Conservation (phyloP, 2,888 invertebrate genomes). For the Agriopis marginaria region DNA sequence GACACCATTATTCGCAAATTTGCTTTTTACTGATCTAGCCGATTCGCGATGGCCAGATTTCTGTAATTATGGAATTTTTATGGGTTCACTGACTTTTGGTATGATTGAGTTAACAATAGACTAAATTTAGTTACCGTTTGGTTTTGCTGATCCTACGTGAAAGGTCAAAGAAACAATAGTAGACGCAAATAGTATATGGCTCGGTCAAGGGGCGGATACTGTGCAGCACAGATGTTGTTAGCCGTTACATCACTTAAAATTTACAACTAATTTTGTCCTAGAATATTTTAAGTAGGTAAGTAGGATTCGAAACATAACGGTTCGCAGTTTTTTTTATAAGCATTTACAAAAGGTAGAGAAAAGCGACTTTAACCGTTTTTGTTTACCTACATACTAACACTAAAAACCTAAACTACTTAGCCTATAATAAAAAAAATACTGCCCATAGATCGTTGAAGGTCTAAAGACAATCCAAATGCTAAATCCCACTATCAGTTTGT, state of each 20-base stretch:
- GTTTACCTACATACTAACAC: too few relatives aligned
- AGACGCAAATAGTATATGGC: neutral
- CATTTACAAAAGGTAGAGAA: neutral
- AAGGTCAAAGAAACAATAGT: constrained; percentile 17
- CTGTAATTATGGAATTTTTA: constrained; percentile 12
- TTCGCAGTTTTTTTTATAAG: neutral
- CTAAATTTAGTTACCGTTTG: constrained; percentile 28
- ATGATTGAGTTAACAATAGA: constrained; percentile 14
- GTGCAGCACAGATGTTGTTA: neutral
- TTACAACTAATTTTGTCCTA: neutral
- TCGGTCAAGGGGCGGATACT: constrained; percentile 7
- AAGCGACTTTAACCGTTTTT: neutral
- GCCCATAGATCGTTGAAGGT: too few relatives aligned
- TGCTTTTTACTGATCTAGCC: constrained; percentile 23
- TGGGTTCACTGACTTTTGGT: constrained; percentile 27
- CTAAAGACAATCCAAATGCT: too few relatives aligned
- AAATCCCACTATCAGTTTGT: too few relatives aligned
- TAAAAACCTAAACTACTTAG: too few relatives aligned
- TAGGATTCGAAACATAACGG: constrained; percentile 7
- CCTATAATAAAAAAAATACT: too few relatives aligned
- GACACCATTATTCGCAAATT: constrained; percentile 28
- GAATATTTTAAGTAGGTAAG: constrained; percentile 11
- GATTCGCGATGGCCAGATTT: neutral
- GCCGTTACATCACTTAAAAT: constrained; percentile 5
- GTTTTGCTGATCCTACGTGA: constrained; percentile 30